Evolutionary conservation across 1,140 invertebrate genomes (phyloP), one percentile per base, ranked within the genome.

Genomic region (Lithobius niger): DNA sequence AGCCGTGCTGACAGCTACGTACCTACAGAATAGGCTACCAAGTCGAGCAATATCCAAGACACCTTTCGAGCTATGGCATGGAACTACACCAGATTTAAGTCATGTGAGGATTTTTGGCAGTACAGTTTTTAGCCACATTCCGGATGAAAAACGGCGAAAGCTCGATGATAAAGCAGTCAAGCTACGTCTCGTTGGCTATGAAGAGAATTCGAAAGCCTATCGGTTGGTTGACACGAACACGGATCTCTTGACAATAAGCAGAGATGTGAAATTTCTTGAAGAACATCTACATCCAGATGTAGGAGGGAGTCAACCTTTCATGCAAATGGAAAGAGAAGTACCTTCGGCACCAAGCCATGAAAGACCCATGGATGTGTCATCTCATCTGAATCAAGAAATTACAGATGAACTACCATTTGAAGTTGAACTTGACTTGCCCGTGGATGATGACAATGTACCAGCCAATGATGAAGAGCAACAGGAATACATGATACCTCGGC

Each of bases 11-110:
- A 65, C 66, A 40, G 66, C 65, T 3, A 57, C 52, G 40, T 66
- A 67, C 54, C 67, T 74, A 65, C 69, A 70, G 57, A 76, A 75
- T 65, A 57, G 65, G 49, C 65, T 65, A 27, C 58, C 70, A 54
- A n/a, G n/a, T 69, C 63, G 49, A 68, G 60, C 59, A 56, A 59
- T 62, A 60, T 70, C 62, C n/a, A 25, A 15, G 60, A 75, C 73
- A 56, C 65, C 68, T 22, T 57, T 62, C 56, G 65, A 73, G 62
- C 56, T 66, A 54, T 75, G 74, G 68, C 60, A 58, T 61, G 64
- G 65, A 56, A 58, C 57, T 56, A 65, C 63, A 47, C 61, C 61
- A 26, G 57, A 63, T 55, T 19, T 67, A 3, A 19, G 24, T 13
- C 55, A 66, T 56, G 10, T 69, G 0, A 57, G 58, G 54, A 52